Evolutionary conservation across 2,888 invertebrate genomes (phyloP).

Genomic region (Rutpela maculata): DNA sequence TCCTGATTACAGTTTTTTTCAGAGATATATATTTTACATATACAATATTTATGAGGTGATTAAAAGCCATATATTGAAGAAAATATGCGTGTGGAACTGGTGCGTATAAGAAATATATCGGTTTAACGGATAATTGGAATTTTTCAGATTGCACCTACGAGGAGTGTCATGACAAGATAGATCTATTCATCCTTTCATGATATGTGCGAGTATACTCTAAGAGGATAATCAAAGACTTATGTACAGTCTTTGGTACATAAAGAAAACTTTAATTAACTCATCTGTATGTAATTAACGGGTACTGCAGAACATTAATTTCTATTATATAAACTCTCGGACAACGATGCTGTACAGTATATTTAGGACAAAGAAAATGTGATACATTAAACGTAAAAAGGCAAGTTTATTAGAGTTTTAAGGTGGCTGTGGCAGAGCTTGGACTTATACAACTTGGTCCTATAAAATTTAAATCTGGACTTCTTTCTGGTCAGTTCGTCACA

Average conservation of each 20-base stretch:
- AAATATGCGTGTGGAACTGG: conserved; percentile 21
- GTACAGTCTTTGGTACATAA: not conserved
- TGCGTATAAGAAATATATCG: conserved; percentile 19
- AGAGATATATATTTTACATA: conserved; percentile 23
- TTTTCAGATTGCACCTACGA: conserved; percentile 7
- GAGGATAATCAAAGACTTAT: not conserved
- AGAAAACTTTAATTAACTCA: not conserved
- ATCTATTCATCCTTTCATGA: not conserved
- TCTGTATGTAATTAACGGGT: too few species aligned
- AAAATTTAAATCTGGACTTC: too few species aligned
- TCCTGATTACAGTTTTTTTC: conserved; percentile 29
- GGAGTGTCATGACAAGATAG: not conserved
- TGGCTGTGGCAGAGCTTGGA: too few species aligned
- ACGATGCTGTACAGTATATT: too few species aligned
- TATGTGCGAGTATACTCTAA: not conserved
- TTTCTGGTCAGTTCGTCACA: too few species aligned
- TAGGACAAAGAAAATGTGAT: too few species aligned
- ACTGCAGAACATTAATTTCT: too few species aligned
- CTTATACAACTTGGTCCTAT: too few species aligned
- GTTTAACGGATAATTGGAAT: conserved; percentile 21
- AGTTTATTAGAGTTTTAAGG: too few species aligned
- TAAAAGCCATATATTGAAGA: not conserved
- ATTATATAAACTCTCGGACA: too few species aligned
- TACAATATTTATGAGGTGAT: conserved; percentile 24
- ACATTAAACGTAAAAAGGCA: too few species aligned